phyloP scores from a whole-genome alignment of 64 coral and sea anemone species.

The Exaiptasia diaphana region DNA sequence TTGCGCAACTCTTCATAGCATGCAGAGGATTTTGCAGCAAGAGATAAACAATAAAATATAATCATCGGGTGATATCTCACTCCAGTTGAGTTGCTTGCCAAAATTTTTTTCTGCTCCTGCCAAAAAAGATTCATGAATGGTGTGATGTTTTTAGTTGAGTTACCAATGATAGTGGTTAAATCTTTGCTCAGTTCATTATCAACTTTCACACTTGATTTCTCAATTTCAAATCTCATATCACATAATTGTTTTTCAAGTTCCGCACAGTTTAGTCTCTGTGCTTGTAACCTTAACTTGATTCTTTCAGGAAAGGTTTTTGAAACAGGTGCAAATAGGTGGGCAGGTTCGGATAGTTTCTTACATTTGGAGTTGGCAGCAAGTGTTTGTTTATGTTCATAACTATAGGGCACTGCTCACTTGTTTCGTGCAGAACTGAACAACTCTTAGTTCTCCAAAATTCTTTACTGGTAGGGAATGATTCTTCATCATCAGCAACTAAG shows the following conservation, averaged over 20 bases:
- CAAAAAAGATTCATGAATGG: slow-evolving; percentile 47
- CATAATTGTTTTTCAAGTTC: not conserved
- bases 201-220: not conserved
- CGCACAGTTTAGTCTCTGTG: not conserved
- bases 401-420: not conserved
- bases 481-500: not conserved
- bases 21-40: slow-evolving; percentile 66
- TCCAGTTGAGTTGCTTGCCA: slow-evolving; percentile 6
- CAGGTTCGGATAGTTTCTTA: not conserved
- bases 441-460: not conserved
- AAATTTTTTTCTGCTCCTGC: slow-evolving; percentile 10
- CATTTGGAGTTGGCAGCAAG: not conserved
- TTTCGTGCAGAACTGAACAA: not conserved
- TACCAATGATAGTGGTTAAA: slow-evolving; percentile 7
- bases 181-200: not conserved
- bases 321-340: not conserved
- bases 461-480: not conserved
- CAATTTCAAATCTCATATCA: not conserved
- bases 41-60: slow-evolving; percentile 24
- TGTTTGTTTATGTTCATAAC: not conserved
- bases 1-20: slow-evolving; percentile 30
- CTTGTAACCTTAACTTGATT: not conserved
- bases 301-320: not conserved
- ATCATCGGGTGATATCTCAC: not conserved
- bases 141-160: not conserved